Base-by-base conservation (phyloP, 2,888 invertebrate genomes). In the Drosophila leonis region DNA sequence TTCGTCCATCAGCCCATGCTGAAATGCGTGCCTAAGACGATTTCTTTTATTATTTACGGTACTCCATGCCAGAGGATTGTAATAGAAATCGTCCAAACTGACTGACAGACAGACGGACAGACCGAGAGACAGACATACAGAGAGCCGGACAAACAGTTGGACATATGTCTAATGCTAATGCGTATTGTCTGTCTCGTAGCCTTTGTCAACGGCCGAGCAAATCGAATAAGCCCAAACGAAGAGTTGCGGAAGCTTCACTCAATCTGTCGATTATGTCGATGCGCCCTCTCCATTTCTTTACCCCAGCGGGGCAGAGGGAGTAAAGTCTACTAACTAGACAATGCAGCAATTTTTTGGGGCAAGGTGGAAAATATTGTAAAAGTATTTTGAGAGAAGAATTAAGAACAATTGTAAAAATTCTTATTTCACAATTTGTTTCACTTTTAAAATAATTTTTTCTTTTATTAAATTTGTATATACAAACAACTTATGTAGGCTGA, bases 1-100 rank as follows among this genome's bases (percentile, higher is more conserved):
- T 68, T 63, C 82, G 88, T 82, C 82, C 89, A 87, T 89, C 89
- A 87, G 82, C 52, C 71, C 31, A 20, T 77, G 20, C 74, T 71
- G 78, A 82, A 82, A 80, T 90, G 88, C 90, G 90, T 89, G 84
- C 90, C 89, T 88, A 88, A 88, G 84, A 84, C 89, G 87, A 90
- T 89, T 89, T 87, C 87, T 83, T 89, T 89, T 89, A 89, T 87
- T 87, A 87, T 87, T 90, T 88, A 89, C 85, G 88, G 78, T 63
- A 64, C 55, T 57, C 59, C 65, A 49, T 35, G 52, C 33, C 24
- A 27, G 48, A 29, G 62, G 52, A 64, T 75, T 79, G 83, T 78
- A 72, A 82, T 77, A 76, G 83, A 74, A 83, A 80, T 80, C 74
- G 71, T 41, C 65, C 49, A 49, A 49, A 48, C 46, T 48, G 46